Conservation (phyloP, 2,113 vertebrate genomes). For the Microcebus murinus region DNA sequence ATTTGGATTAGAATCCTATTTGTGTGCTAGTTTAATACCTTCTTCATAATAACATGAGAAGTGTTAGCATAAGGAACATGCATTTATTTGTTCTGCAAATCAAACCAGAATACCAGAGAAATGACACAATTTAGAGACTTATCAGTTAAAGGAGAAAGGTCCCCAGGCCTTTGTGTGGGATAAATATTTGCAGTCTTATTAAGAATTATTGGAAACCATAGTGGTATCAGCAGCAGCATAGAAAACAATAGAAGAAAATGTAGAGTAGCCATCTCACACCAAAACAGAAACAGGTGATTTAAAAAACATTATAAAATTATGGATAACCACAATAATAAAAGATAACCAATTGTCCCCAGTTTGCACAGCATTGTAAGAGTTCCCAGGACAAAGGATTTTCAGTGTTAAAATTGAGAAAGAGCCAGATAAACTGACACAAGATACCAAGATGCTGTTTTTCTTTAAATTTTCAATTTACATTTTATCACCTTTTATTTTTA, state of each 20-base stretch:
- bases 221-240: background rate
- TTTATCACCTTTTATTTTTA: conserved; percentile 35
- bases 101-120: background rate
- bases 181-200: background rate
- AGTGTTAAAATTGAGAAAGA: background rate
- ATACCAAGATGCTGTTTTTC: background rate
- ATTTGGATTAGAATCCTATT: background rate
- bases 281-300: background rate
- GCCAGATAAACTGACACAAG: background rate
- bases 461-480: background rate
- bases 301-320: background rate
- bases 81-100: background rate
- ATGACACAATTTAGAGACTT: background rate
- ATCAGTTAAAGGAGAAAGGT: background rate
- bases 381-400: background rate
- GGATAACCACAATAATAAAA: background rate
- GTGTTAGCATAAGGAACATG: background rate
- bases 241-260: background rate
- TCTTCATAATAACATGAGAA: background rate
- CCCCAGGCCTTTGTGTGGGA: background rate
- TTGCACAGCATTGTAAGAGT: background rate
- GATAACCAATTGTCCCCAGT: background rate
- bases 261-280: background rate
- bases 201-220: background rate
- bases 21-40: background rate